Conservation (phyloP, 1,140 invertebrate species). For the Melanaphis sacchari region DNA sequence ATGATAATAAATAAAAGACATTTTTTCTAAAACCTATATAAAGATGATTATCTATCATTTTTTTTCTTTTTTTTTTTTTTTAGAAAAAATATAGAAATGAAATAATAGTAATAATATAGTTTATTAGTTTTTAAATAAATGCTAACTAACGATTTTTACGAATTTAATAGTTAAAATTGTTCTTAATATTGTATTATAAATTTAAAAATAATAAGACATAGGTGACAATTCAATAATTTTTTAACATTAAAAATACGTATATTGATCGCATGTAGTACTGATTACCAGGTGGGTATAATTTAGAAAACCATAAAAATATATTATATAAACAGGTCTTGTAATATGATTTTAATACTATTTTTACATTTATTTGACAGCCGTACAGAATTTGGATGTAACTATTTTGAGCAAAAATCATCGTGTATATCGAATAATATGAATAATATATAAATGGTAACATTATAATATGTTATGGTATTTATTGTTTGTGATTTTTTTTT, state of each 20-base stretch:
- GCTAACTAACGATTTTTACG: neutral
- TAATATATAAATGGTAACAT: neutral
- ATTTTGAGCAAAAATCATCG: neutral
- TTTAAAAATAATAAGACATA: neutral
- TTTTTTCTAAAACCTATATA: no score
- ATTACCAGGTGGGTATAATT: neutral
- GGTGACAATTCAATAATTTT: neutral
- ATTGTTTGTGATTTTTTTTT: neutral
- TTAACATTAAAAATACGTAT: neutral
- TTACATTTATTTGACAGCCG: neutral
- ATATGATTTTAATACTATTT: conserved; percentile 15
- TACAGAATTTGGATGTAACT: neutral
- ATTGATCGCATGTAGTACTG: neutral
- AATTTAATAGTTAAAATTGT: neutral
- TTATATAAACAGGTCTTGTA: neutral
- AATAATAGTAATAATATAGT: no score
- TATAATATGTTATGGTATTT: conserved; percentile 26
- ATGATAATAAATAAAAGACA: no score
- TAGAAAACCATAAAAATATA: neutral
- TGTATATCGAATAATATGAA: conserved; percentile 29
- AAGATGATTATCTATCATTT: no score
- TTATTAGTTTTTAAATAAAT: neutral
- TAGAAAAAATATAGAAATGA: no score
- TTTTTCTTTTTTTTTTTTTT: no score
- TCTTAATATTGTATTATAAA: neutral